Evolutionary conservation across 2,888 invertebrate species (phyloP), one percentile per base, ranked within the genome.

Genomic region (Melanotus villosus): DNA sequence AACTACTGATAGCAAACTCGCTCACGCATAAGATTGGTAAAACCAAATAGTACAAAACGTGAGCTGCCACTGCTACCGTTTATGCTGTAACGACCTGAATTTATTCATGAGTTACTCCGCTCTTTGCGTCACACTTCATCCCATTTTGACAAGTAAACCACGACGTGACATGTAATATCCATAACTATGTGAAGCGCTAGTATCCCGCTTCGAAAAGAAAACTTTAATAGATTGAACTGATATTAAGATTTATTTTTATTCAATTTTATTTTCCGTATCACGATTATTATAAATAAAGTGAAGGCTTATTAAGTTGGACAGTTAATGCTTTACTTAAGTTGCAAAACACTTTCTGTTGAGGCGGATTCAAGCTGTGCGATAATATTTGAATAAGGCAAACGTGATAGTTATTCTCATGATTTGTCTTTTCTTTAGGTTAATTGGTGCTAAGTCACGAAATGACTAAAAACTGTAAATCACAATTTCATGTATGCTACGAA

Each of bases 11-110:
- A 75, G 70, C 70, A 52, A 68, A 71, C 36, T 68, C 73, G 54
- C 65, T 75, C 75, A 75, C 75, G 73, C 75, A 75, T 71, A 62
- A 68, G 72, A 74, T 74, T 73, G 71, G 72, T 71, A 68, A 71
- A 73, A 75, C 71, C 73, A 74, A 75, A 75, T 75, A 74, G 70
- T 74, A 72, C 65, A 73, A 73, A 73, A 74, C 63, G 68, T 64
- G 62, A 63, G 57, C 74, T 73, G 68, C 74, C 70, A 66, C 71
- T 73, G 74, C 74, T 74, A 74, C 74, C 70, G 74, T 74, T 71
- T 70, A 57, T 65, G 38, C 43, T 67, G 47, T 56, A 71, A 65
- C 66, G 66, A 67, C 62, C 59, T 58, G 73, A 73, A 74, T 74
- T 72, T 72, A 74, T 71, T 70, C 74, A 71, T 69, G 70, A 73